Evolutionary conservation across 2,888 invertebrate species (phyloP).

Genomic region (Caenorhabditis drosophilae): DNA sequence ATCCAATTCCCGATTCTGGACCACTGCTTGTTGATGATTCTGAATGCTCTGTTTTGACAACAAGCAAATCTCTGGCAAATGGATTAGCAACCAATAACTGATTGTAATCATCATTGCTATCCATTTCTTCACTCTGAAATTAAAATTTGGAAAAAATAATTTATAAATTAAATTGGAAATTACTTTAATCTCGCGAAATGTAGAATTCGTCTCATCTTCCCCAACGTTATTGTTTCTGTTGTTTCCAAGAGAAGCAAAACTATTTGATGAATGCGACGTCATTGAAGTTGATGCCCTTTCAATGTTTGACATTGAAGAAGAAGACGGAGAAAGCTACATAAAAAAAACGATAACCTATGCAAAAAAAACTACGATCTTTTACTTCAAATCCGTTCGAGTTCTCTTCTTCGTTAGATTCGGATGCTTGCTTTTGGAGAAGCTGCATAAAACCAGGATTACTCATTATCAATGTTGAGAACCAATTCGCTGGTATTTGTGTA

Average conservation of each 20-base stretch:
- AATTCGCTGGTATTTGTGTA: neutral
- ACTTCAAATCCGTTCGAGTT: neutral
- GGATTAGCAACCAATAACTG: conserved; percentile 2
- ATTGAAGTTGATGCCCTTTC: conserved; percentile 6
- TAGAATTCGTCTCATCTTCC: neutral
- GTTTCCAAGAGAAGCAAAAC: neutral
- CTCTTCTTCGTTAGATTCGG: neutral
- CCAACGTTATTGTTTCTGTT: neutral
- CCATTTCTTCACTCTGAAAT: conserved; percentile 1
- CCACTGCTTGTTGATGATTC: conserved; percentile 29
- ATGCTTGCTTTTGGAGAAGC: conserved; percentile 3
- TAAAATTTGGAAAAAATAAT: neutral
- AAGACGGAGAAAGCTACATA: neutral
- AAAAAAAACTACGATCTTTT: neutral
- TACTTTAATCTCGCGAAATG: neutral
- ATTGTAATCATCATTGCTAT: neutral
- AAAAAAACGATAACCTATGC: too few species aligned
- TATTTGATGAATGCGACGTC: neutral
- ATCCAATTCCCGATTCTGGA: conserved; percentile 43
- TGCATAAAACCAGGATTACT: conserved; percentile 26
- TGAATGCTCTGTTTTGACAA: conserved; percentile 28
- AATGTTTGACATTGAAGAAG: neutral
- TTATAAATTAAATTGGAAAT: neutral
- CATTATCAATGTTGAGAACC: conserved; percentile 12
- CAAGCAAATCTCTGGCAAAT: conserved; percentile 10